Evolutionary conservation across 2,113 vertebrate genomes (phyloP).

Genomic region (Stegostoma tigrinum): DNA sequence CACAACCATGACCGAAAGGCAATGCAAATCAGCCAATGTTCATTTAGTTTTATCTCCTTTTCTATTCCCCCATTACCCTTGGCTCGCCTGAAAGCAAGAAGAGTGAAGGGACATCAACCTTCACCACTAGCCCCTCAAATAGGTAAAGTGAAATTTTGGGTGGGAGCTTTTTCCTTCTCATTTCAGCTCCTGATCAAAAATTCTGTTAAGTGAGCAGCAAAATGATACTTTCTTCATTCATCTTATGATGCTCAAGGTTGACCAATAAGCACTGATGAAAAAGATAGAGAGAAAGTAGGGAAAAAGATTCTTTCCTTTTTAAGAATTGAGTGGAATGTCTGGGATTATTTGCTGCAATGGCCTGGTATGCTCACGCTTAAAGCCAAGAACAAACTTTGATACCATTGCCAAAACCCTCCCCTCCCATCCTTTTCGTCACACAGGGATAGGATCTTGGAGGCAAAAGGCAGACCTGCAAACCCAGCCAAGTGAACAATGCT

Average conservation of each 20-base stretch:
- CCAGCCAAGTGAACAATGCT: not conserved
- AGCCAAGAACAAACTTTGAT: not conserved
- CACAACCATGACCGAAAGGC: not conserved
- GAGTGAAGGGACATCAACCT: not conserved
- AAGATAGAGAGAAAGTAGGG: not conserved
- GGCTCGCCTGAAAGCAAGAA: not conserved
- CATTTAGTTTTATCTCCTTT: not conserved
- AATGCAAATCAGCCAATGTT: not conserved
- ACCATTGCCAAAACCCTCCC: not conserved
- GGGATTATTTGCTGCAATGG: not conserved
- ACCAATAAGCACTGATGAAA: not conserved
- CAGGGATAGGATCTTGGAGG: not conserved
- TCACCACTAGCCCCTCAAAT: not conserved
- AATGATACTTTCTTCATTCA: not conserved
- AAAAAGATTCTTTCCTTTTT: not conserved
- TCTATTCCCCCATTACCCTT: no score
- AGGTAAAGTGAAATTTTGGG: no score
- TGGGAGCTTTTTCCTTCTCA: not conserved
- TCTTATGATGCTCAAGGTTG: not conserved
- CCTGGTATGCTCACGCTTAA: not conserved
- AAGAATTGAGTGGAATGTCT: not conserved
- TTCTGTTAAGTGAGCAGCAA: not conserved
- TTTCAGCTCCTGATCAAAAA: not conserved
- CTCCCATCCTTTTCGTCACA: not conserved
- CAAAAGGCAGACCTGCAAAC: not conserved